Evolutionary conservation across 2,113 vertebrate species (phyloP).

Genomic region (Clinocottus analis): DNA sequence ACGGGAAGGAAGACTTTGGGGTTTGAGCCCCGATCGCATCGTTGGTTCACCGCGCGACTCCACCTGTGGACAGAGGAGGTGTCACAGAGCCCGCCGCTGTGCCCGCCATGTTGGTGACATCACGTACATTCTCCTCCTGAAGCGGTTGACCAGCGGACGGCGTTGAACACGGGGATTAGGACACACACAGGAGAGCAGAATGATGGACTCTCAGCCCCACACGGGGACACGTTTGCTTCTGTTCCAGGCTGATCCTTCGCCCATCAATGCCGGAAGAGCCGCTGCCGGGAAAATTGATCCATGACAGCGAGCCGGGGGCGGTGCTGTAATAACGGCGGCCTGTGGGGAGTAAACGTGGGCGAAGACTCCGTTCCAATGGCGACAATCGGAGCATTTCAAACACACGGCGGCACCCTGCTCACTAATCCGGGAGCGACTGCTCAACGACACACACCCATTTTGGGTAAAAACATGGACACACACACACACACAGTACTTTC

Average conservation of each 20-base stretch:
- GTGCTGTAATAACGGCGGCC: constrained; percentile 10
- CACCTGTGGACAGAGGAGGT: constrained; percentile 25
- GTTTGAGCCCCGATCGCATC: constrained; percentile 81
- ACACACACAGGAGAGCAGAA: constrained; percentile 23
- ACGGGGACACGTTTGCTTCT: constrained; percentile 9
- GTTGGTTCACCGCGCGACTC: constrained; percentile 26
- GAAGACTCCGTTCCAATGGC: constrained; percentile 13
- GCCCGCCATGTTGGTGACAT: constrained; percentile 7
- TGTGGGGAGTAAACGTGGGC: constrained; percentile 16
- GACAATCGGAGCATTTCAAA: constrained; percentile 39
- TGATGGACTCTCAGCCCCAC: not conserved
- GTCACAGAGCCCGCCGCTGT: constrained; percentile 9
- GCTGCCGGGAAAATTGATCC: constrained; percentile 13
- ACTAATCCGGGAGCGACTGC: constrained; percentile 11
- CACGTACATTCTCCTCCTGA: not conserved
- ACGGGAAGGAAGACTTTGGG: constrained; percentile 88
- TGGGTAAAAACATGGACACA: constrained; percentile 17
- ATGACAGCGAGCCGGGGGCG: constrained; percentile 5
- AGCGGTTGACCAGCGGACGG: constrained; percentile 30
- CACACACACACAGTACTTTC: too few species aligned
- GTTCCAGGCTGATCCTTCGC: constrained; percentile 3
- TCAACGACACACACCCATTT: not conserved
- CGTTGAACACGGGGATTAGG: constrained; percentile 20
- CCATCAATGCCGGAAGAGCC: constrained; percentile 19
- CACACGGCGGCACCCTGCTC: constrained; percentile 20